Conservation (phyloP, 2,113 vertebrate species). For the Circaetus gallicus region DNA sequence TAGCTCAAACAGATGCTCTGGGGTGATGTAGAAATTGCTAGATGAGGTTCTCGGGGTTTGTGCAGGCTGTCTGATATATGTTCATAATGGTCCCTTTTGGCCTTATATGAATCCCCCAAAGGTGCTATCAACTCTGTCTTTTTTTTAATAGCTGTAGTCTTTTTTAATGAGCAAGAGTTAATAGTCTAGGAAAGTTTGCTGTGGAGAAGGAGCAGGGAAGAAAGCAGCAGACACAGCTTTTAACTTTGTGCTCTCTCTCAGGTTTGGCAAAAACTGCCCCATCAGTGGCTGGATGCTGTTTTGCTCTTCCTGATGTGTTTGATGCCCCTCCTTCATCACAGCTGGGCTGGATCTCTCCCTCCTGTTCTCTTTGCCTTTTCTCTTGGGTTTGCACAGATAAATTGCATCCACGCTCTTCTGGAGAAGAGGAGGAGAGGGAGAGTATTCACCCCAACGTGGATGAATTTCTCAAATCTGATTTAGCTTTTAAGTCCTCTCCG, state of each 20-base stretch:
- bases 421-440: background rate
- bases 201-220: fast-evolving
- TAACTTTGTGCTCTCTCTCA: background rate
- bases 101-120: background rate
- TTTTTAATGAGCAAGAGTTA: background rate
- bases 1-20: background rate
- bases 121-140: background rate
- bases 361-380: background rate
- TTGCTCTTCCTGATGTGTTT: background rate
- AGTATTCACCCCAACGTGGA: fast-evolving
- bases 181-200: background rate
- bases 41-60: background rate
- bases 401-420: background rate
- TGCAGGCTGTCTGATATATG: background rate
- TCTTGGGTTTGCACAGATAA: background rate
- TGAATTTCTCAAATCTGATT: background rate
- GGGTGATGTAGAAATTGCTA: background rate
- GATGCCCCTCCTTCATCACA: background rate
- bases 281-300: background rate
- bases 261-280: background rate
- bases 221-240: background rate
- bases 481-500: background rate
- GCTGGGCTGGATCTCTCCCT: background rate
- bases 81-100: background rate
- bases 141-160: background rate